Conservation (phyloP, 2,888 invertebrate genomes). For the Stenurella melanura region DNA sequence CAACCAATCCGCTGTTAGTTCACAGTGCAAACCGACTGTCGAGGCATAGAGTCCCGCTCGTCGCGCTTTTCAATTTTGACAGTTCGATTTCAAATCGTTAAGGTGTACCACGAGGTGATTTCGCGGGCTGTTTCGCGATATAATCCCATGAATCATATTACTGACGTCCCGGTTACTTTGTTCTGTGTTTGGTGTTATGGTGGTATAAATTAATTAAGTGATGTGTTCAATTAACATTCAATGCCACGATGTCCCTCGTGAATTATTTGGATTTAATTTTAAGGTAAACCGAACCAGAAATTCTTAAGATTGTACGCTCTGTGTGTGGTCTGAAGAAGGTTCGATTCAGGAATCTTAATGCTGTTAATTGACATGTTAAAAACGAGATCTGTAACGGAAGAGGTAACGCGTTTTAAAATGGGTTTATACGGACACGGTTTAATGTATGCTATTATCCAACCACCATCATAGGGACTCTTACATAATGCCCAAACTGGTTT, state of each 20-base stretch:
- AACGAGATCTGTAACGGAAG: slow-evolving; percentile 61
- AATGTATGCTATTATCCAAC: slow-evolving; percentile 65
- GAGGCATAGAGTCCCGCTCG: slow-evolving; percentile 67
- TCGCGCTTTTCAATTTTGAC: slow-evolving; percentile 66
- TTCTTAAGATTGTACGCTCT: slow-evolving; percentile 49
- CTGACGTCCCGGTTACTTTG: slow-evolving; percentile 21
- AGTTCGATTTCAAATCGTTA: slow-evolving; percentile 56
- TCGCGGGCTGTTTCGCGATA: slow-evolving; percentile 42
- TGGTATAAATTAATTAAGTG: slow-evolving; percentile 53
- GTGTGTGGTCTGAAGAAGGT: slow-evolving; percentile 63
- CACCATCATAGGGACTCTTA: slow-evolving; percentile 59
- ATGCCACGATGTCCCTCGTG: slow-evolving; percentile 42
- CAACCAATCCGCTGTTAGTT: slow-evolving; percentile 72
- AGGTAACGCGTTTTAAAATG: slow-evolving; percentile 62
- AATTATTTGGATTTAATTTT: slow-evolving; percentile 49
- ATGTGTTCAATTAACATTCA: slow-evolving; percentile 58
- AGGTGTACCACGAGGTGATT: slow-evolving; percentile 47
- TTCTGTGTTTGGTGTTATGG: slow-evolving; percentile 43
- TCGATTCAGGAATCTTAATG: slow-evolving; percentile 63
- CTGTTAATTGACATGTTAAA: slow-evolving; percentile 71
- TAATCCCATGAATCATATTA: slow-evolving; percentile 32
- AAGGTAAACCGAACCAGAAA: slow-evolving; percentile 52
- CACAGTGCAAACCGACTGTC: slow-evolving; percentile 72
- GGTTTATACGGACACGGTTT: slow-evolving; percentile 67
- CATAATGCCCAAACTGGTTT: slow-evolving; percentile 68